These are phyloP conservation scores for Girardinus metallicus DNA, from an alignment of 2,797 vertebrate genomes.

Conservation along the genomic window DNA sequence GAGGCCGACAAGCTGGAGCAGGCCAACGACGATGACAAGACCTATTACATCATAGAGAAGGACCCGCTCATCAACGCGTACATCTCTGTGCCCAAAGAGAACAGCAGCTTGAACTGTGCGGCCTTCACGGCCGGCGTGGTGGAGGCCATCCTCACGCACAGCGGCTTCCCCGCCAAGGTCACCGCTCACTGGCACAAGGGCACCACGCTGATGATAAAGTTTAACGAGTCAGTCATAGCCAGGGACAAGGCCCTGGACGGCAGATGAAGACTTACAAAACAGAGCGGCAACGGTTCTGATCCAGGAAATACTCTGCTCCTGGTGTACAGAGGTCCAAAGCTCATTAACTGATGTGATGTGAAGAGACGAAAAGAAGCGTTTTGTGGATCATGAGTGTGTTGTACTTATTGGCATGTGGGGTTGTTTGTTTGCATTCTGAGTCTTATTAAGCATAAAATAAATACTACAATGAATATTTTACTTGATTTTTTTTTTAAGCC, in stretches of 20 bases:
- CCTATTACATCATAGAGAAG: constrained; percentile 95
- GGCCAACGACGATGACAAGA: constrained; percentile 94
- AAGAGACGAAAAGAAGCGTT: constrained; percentile 23
- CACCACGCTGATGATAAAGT: constrained; percentile 97
- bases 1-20: constrained; percentile 97
- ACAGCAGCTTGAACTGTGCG: constrained; percentile 95
- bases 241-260: constrained; percentile 92
- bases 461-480: not conserved
- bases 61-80: constrained; percentile 93
- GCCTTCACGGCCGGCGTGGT: constrained; percentile 93
- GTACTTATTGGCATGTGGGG: constrained; percentile 4
- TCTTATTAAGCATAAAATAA: not conserved
- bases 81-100: constrained; percentile 94
- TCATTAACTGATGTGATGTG: constrained; percentile 7
- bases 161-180: constrained; percentile 94
- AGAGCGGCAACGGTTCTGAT: not conserved
- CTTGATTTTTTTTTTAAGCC: not conserved
- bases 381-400: constrained; percentile 31
- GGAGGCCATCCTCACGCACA: constrained; percentile 92
- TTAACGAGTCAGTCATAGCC: constrained; percentile 91
- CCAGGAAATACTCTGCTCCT: constrained; percentile 11
- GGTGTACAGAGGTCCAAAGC: not conserved
- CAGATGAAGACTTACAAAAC: constrained; percentile 72
- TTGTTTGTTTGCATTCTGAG: not conserved
- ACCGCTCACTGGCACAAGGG: constrained; percentile 98